Evolutionary conservation across 2,888 invertebrate species (phyloP).

Genomic region (Cheilosia pagana): DNA sequence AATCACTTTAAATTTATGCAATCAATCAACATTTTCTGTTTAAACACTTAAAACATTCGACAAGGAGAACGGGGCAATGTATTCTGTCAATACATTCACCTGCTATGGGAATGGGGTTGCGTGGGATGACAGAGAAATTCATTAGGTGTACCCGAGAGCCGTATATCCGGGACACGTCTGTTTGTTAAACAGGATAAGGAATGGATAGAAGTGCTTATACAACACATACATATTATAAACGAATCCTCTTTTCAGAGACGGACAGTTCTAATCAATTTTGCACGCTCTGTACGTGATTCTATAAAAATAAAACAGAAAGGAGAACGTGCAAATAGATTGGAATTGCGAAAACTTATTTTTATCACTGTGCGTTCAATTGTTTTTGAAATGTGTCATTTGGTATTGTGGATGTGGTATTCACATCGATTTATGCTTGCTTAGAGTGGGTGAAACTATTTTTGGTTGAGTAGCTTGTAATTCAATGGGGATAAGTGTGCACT

Average conservation of each 20-base stretch:
- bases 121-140: neutral
- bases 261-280: neutral
- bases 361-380: neutral
- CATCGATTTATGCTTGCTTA: neutral
- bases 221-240: neutral
- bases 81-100: neutral
- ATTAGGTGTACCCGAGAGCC: neutral
- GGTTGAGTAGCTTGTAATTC: neutral
- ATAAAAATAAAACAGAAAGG: neutral
- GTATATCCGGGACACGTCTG: neutral
- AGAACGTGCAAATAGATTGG: neutral
- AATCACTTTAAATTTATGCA: slow-evolving; percentile 1
- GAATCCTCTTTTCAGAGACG: neutral
- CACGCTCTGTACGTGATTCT: neutral
- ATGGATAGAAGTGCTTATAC: neutral
- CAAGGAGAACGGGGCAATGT: neutral
- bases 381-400: neutral
- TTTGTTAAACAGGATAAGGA: neutral
- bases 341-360: neutral
- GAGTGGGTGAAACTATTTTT: neutral
- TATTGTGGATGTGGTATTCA: too few species aligned
- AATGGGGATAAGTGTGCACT: neutral
- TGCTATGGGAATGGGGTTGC: neutral
- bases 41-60: neutral
- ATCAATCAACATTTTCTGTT: neutral